Base-by-base conservation (phyloP, 2,888 invertebrate species). In the Entomobrya multifasciata region DNA sequence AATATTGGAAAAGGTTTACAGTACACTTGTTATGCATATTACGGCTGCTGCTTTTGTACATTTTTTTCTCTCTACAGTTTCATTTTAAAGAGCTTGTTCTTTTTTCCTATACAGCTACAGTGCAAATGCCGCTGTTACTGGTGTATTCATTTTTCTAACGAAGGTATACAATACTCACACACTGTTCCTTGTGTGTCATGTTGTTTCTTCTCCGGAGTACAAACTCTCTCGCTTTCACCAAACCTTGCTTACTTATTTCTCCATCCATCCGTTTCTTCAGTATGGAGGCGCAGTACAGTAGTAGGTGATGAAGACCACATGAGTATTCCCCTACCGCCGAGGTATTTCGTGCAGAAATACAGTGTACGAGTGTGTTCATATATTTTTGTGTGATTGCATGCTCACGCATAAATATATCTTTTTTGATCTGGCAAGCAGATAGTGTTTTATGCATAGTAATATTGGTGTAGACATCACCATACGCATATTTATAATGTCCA, bases 331-430 rank as follows among this genome's bases (percentile, higher is more conserved):
- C 11, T 62, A 17, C 62, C 17, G 30, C 5, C 5, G 55, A 2
- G 47, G 13, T 13, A 15, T 13, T 60, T 10, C 15, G 22, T n/a
- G 13, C 27, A 27, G 30, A n/a, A 17, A 13, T 36, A 22, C 25
- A 57, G n/a, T 10, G 10, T 15, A 65, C 17, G 36, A 65, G 65
- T 65, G 27, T 27, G 15, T 22, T 11, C 27, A 49, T 2, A 13
- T 49, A 1, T 15, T 5, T 47, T n/a, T 25, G 22, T 44, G 70
- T 22, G 47, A 74, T 67, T 47, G 36, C 70, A 65, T 78, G 84
- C 78, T 85, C 70, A 85, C 84, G 84, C 84, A 85, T 85, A 85
- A 85, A 85, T 85, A 85, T 67, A 49, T 85, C 84, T 47, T 84
- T 47, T 85, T 70, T 77, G 70, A 77, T 70, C 78, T 55, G 70